Percentiles rank a stretch among this genome's conserved stretches.
Evolutionary conservation across 2,113 vertebrate genomes (phyloP).

Genomic region (Hypocryptadius cinnamomeus): DNA sequence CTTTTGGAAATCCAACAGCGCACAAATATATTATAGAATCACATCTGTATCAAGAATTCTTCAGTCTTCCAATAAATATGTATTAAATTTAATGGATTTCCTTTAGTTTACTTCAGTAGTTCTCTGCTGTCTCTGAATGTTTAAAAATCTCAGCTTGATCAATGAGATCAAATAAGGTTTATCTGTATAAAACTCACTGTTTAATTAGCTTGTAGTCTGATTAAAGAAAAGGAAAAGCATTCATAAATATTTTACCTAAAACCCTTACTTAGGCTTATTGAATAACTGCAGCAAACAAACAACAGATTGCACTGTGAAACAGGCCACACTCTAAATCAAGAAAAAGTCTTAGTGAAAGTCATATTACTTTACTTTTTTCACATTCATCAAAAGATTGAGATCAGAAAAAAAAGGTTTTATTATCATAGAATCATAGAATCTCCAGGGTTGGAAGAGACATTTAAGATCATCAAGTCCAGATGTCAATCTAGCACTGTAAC

Average conservation of each 20-base stretch:
- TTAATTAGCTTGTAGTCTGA: not conserved
- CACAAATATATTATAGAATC: not conserved
- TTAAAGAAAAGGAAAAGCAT: not conserved
- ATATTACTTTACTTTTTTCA: not conserved
- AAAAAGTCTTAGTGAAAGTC: not conserved
- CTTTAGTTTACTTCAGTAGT: not conserved
- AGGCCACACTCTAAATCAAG: not conserved
- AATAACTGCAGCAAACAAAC: not conserved
- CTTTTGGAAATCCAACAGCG: not conserved
- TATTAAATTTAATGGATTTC: not conserved
- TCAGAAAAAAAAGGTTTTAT: not conserved
- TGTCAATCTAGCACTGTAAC: not conserved
- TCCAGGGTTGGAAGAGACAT: not conserved
- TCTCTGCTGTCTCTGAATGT: not conserved
- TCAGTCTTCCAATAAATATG: not conserved
- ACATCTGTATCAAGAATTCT: not conserved
- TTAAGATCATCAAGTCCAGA: not conserved
- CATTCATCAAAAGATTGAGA: not conserved
- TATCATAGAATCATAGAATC: not conserved
- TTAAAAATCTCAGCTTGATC: not conserved
- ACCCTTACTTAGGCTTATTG: not conserved
- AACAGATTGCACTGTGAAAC: not conserved
- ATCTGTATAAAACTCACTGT: not conserved
- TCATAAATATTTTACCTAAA: not conserved
- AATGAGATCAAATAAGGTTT: not conserved